phyloP scores from a whole-genome alignment of 2,888 invertebrate species.

The Trichacis sp. region DNA sequence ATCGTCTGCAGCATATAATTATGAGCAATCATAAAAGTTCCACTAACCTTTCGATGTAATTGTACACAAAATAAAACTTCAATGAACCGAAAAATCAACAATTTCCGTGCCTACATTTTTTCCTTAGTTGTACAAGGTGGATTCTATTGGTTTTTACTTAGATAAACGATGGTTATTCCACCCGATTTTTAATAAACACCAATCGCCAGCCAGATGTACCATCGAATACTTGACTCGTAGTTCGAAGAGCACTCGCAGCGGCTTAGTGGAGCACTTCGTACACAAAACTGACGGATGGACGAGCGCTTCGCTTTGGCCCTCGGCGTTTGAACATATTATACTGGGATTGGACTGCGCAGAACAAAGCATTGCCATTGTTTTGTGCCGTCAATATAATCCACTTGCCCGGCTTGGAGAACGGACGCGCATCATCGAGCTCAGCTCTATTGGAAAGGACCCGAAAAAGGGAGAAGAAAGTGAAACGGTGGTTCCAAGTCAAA shows the following conservation, averaged over 20 bases:
- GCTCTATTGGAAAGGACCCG: constrained; percentile 56
- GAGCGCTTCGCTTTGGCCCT: constrained; percentile 47
- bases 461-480: constrained; percentile 28
- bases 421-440: constrained; percentile 44
- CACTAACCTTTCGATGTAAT: too few relatives aligned
- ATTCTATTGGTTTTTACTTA: constrained; percentile 18
- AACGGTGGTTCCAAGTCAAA: too few relatives aligned
- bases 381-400: constrained; percentile 67
- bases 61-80: too few relatives aligned
- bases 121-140: too few relatives aligned
- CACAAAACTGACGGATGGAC: constrained; percentile 61
- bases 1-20: too few relatives aligned
- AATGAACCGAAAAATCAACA: too few relatives aligned
- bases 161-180: constrained; percentile 42
- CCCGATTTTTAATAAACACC: constrained; percentile 66
- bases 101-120: too few relatives aligned
- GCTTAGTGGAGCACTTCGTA: constrained; percentile 57
- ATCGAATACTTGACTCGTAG: constrained; percentile 61
- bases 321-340: constrained; percentile 60
- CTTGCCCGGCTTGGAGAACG: constrained; percentile 62
- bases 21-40: too few relatives aligned
- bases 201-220: constrained; percentile 65
- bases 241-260: constrained; percentile 52
- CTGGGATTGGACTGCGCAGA: constrained; percentile 52
- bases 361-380: constrained; percentile 66